phyloP scores from a whole-genome alignment of 1,140 invertebrate species.

The Bombyx mori region DNA sequence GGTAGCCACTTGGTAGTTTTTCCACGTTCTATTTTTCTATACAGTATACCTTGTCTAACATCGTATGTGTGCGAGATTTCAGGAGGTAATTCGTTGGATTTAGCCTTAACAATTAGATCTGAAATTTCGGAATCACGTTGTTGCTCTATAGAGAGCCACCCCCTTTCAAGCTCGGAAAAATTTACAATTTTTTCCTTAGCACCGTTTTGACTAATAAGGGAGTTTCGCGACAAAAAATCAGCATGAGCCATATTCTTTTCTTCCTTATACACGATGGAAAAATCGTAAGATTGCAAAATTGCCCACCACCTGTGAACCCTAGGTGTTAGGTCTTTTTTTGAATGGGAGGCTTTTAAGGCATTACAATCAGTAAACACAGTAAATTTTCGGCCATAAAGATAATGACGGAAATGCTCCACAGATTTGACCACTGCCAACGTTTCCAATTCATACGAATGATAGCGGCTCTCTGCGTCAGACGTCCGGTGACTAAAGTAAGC shows the following conservation, averaged over 20 bases:
- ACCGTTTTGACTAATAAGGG: conserved; percentile 10
- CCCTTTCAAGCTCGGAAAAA: conserved; percentile 9
- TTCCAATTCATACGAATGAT: conserved; percentile 46
- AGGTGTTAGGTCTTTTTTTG: conserved; percentile 38
- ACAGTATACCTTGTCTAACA: conserved; percentile 11
- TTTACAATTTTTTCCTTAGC: conserved; percentile 18
- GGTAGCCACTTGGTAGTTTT: conserved; percentile 22
- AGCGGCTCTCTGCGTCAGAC: conserved; percentile 29
- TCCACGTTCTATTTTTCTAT: conserved; percentile 18
- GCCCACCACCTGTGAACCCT: conserved; percentile 45
- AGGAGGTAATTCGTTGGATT: conserved; percentile 7
- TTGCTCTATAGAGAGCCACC: conserved; percentile 23
- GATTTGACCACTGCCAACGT: conserved; percentile 52
- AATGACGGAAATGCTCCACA: conserved; percentile 30
- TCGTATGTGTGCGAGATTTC: conserved; percentile 20
- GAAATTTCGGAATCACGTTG: conserved; percentile 13
- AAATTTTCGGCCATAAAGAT: conserved; percentile 32
- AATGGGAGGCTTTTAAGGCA: conserved; percentile 28
- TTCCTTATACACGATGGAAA: conserved; percentile 19
- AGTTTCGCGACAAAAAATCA: conserved; percentile 20
- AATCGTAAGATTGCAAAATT: conserved; percentile 42
- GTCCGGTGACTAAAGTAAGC: conserved; percentile 53
- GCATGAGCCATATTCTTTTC: conserved; percentile 25
- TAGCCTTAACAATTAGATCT: conserved; percentile 11
- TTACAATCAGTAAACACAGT: conserved; percentile 37